Evolutionary conservation across 2,888 invertebrate genomes (phyloP), one percentile per base, ranked within the genome.

Genomic region (Tortricodes alternella): DNA sequence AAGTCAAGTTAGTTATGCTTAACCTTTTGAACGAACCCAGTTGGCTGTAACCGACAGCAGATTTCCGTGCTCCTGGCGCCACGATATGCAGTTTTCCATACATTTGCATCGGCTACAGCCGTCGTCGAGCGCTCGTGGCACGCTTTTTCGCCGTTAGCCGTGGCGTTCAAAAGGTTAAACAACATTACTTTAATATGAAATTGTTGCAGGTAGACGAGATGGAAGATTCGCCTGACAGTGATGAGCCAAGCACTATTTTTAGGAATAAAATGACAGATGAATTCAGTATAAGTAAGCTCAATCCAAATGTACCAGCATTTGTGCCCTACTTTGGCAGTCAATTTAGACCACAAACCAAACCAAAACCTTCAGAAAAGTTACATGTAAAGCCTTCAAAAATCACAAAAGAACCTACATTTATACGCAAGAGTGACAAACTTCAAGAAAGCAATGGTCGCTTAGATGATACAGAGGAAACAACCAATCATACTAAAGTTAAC

Each of bases 291-390:
- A 83, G 74, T 56, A 81, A 75, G 65, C 64, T 85, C 11, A 80
- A 88, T 66, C 85, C 86, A 3, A 46, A 73, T 23, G 80, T 80
- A 0, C 8, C 62, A 2, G 80, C 78, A 58, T 88, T 85, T 58
- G 58, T 73, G 19, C 84, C 86, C 3, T 71, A 59, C 52, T 18
- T 18, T 53, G 8, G 38, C 19, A 32, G 38, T 46, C 16, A 41
- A 35, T 35, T 44, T 11, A 6, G 41, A 29, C 16, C 15, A 6
- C n/a, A 34, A 32, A 46, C 5, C 56, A 59, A 51, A 34, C 32
- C 53, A 52, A 55, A 16, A 39, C 60, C 6, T 46, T 53, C 11
- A 16, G 46, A 39, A 53, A 61, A 32, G n/a, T 7, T 16, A 15
- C 11, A 53, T 8, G 27, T 35, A 1, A 39, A 57, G 13, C 18